Base-by-base conservation (phyloP, 2,113 vertebrate species). In the Aphyosemion australe region DNA sequence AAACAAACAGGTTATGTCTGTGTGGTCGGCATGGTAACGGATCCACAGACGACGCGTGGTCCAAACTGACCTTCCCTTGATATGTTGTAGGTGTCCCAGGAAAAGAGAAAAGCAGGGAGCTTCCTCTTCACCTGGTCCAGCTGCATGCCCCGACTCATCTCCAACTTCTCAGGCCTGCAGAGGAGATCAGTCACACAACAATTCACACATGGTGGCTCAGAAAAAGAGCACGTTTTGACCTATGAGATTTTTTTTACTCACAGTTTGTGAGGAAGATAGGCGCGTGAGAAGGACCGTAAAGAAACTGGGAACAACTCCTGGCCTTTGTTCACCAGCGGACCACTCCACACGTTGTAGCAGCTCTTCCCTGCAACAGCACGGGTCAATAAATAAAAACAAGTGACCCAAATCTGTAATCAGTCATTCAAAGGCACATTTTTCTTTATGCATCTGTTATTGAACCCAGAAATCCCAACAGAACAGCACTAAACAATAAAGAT, bases 211-310 rank as follows among this genome's bases (percentile, higher is more conserved):
- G 19, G 31, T 34, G 8, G 45, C 26, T 21, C 10, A 12, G 45
- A 42, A 59, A 45, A 15, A 21, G 26, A 26, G 26, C 26, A 2
- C 26, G 3, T 26, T 26, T 26, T 26, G 11, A 45, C 48, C 53
- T 68, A 45, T 78, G 74, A 64, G 45, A 76, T 72, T 80, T 56
- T 72, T 80, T 56, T 75, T 12, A 95, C 97, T 96, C 87, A 98
- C 97, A 99, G 92, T 85, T 94, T 96, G 84, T 95, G 94, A 43
- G 97, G 96, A 69, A 97, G 94, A 76, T 94, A 95, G 63, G 89
- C 86, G 31, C 72, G 84, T 18, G 82, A 87, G 55, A 92, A 85
- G 66, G 97, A 97, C 65, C 94, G 94, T 83, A 99, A 87, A 81
- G 92, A 94, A 68, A 95, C 87, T 0, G 94, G 94, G 86, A 95